Percentiles rank a stretch among this genome's conserved stretches.
Evolutionary conservation across 2,113 vertebrate species (phyloP).

Genomic region (Stigmatopora argus): DNA sequence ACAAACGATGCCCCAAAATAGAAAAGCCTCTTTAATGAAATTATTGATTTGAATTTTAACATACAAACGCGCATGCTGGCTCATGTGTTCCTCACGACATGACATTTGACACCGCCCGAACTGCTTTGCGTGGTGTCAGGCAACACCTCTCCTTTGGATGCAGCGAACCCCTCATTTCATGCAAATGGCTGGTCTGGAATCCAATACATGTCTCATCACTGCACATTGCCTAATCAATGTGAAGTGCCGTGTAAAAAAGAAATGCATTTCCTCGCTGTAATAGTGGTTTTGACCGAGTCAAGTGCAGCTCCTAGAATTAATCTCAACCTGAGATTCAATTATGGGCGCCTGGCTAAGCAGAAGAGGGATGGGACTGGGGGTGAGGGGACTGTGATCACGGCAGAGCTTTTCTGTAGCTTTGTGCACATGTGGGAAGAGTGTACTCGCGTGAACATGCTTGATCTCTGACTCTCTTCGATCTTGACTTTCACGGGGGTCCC

Average conservation of each 20-base stretch:
- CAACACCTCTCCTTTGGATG: slow-evolving; percentile 74
- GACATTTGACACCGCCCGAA: slow-evolving; percentile 47
- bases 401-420: slow-evolving; percentile 28
- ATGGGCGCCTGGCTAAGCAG: slow-evolving; percentile 79
- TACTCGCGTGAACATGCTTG: slow-evolving; percentile 42
- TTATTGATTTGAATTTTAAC: background rate
- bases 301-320: slow-evolving; percentile 99
- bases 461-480: slow-evolving; percentile 24
- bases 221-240: slow-evolving; percentile 99
- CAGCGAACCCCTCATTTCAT: slow-evolving; percentile 93
- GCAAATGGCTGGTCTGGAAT: slow-evolving; percentile 99
- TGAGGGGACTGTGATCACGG: slow-evolving; percentile 38
- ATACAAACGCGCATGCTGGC: slow-evolving; percentile 11
- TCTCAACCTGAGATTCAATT: slow-evolving; percentile 99
- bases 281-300: slow-evolving; percentile 99
- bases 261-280: slow-evolving; percentile 93
- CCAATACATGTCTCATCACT: slow-evolving; percentile 84
- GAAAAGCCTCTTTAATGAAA: background rate
- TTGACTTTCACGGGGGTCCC: slow-evolving; percentile 20
- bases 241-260: slow-evolving; percentile 98
- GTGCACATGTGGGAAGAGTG: slow-evolving; percentile 40
- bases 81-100: slow-evolving; percentile 24
- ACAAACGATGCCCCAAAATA: background rate
- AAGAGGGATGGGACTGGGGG: slow-evolving; percentile 49
- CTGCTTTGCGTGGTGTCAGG: slow-evolving; percentile 50